Evolutionary conservation across 2,888 invertebrate genomes (phyloP).

Genomic region (Neoitamus cyanurus): DNA sequence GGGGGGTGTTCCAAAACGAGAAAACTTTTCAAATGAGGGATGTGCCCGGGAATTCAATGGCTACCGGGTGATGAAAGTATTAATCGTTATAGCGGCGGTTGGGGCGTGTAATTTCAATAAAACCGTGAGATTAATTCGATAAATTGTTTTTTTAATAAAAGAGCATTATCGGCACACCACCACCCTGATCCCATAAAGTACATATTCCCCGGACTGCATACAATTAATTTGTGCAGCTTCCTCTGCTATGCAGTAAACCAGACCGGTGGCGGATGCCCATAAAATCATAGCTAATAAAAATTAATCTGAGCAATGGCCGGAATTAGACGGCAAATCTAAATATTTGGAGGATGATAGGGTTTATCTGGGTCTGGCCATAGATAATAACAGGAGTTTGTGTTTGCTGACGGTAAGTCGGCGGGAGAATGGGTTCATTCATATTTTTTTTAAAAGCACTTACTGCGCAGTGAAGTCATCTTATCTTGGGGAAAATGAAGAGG

Average conservation of each 20-base stretch:
- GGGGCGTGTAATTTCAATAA: background rate
- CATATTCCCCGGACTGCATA: background rate
- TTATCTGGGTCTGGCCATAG: background rate
- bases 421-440: background rate
- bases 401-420: background rate
- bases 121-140: background rate
- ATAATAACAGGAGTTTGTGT: background rate
- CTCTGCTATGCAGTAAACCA: background rate
- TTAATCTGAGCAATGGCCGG: background rate
- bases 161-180: background rate
- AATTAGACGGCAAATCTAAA: background rate
- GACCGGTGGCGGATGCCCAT: background rate
- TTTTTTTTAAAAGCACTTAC: background rate
- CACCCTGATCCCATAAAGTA: background rate
- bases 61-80: background rate
- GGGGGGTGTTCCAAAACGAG: background rate
- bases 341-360: background rate
- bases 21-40: background rate
- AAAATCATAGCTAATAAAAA: background rate
- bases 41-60: background rate
- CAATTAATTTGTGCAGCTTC: background rate
- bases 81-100: background rate
- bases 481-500: background rate
- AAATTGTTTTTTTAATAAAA: background rate
- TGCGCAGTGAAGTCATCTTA: background rate